Base-by-base conservation (phyloP, 2,797 vertebrate species). In the Capromys pilorides region DNA sequence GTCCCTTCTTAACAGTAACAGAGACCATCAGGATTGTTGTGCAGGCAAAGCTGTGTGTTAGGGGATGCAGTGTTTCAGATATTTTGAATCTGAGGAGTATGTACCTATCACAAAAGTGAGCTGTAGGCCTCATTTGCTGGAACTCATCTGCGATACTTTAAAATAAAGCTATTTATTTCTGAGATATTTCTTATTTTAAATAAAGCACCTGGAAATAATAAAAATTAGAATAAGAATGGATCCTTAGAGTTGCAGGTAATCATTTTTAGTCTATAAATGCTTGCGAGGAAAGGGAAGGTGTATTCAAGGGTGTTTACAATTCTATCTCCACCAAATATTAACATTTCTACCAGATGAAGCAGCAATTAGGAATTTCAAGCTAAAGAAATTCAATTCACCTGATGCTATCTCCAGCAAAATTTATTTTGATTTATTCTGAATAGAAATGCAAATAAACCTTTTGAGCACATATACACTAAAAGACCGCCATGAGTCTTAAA, bases 351-450 rank as follows among this genome's bases (percentile, higher is more conserved):
- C 12, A 98, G 91, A 96, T 95, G 96, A 97, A 91, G 97, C 93
- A 95, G 67, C 71, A 79, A 92, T 96, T 67, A 96, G 67, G 62
- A 97, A 96, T 12, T 87, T 33, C 88, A 97, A 96, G 78, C 93
- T 79, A 96, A 13, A 86, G 83, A 95, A 97, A 96, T 45, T 94
- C 87, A 96, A 97, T 95, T 71, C 94, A 90, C 89, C 49, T 89
- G 71, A 97, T 96, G 83, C 39, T 57, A 96, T 94, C 96, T 97
- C 86, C 95, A 94, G 96, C 64, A 97, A 96, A 96, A 96, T 97
- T 96, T 97, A 97, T 94, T 98, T 97, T 97, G 95, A 98, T 98
- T 97, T 97, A 97, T 96, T 97, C 97, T 95, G 87, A 88, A 97
- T 64, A 94, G 69, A 97, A 97, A 97, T 95, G 91, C 81, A 98